Base-by-base conservation (phyloP, 1,140 invertebrate genomes). In the Eubasilissa regina region DNA sequence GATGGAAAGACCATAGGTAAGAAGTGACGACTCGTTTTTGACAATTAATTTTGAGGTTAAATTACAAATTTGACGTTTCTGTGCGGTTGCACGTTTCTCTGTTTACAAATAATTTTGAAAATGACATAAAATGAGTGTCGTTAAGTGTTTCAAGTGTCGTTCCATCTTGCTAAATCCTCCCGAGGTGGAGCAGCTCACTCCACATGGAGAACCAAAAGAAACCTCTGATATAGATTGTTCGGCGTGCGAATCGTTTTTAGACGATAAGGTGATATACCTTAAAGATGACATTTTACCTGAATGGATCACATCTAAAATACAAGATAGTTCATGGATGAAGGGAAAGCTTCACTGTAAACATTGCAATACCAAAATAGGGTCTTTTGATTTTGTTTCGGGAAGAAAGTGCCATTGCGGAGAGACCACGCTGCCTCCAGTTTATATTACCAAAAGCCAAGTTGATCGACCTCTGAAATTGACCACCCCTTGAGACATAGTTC, bases 371-470 rank as follows among this genome's bases (percentile, higher is more conserved):
- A 88, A 91, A 85, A 85, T 93, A 21, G 92, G 92, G 3, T 90
- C 90, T 11, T 93, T 92, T 86, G 91, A 93, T 85, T 93, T 91
- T 85, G 87, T 93, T 3, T 89, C 90, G 21, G 91, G 92, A 15
- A 85, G 87, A 74, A 90, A 92, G 85, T 93, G 92, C 84, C 80
- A 86, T 4, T 93, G 92, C 85, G 87, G 87, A 48, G 75, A 84
- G 43, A 85, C 85, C 73, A 85, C 91, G 51, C 79, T 92, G 73
- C 92, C 91, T 45, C 84, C 89, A 58, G 86, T 92, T 17, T 88
- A 91, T 84, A 85, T 92, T 75, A 85, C 91, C 60, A 86, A 87
- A 79, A 91, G 90, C 85, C 91, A 91, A 88, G 84, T 91, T n/a
- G 91, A 91, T 84, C 87, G 84, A 7, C 51, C 70, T 72, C 51